Conservation (phyloP, 2,888 invertebrate species). For the Druceiella hillmani region DNA sequence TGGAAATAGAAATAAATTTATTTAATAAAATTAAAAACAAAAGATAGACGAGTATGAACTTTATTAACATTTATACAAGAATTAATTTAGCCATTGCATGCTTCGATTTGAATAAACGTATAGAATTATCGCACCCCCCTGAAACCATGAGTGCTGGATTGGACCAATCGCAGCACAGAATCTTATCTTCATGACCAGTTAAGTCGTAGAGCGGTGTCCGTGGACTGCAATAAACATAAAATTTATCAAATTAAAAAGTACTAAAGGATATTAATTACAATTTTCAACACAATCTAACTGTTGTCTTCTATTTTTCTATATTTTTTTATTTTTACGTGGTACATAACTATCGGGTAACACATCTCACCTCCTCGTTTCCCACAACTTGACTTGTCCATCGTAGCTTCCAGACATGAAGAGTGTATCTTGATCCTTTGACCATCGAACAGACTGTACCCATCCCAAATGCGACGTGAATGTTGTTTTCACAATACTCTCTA, state of each 20-base stretch:
- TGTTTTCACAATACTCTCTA: conserved; percentile 85
- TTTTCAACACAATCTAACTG: too few species aligned
- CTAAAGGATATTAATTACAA: not conserved
- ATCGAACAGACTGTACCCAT: conserved; percentile 88
- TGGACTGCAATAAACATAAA: conserved; percentile 55
- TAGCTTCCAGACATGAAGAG: conserved; percentile 91
- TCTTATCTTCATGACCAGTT: conserved; percentile 90
- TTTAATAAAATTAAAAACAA: too few species aligned
- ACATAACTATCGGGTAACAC: too few species aligned
- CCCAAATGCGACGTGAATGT: conserved; percentile 80
- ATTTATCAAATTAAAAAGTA: not conserved
- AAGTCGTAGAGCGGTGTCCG: conserved; percentile 90
- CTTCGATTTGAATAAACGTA: conserved; percentile 78
- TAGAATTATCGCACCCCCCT: conserved; percentile 88
- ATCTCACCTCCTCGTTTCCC: conserved; percentile 85
- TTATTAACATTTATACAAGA: conserved; percentile 1
- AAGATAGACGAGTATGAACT: too few species aligned
- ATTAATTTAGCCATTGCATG: conserved; percentile 31
- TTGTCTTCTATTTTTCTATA: too few species aligned
- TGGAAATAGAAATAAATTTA: too few species aligned
- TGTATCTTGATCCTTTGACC: conserved; percentile 79
- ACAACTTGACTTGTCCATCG: conserved; percentile 86
- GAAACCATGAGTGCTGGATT: conserved; percentile 80
- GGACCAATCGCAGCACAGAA: conserved; percentile 92
- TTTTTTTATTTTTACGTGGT: too few species aligned